Evolutionary conservation across 2,113 vertebrate species (phyloP), one percentile per base, ranked within the genome.

Genomic region (Malurus cyaneus): DNA sequence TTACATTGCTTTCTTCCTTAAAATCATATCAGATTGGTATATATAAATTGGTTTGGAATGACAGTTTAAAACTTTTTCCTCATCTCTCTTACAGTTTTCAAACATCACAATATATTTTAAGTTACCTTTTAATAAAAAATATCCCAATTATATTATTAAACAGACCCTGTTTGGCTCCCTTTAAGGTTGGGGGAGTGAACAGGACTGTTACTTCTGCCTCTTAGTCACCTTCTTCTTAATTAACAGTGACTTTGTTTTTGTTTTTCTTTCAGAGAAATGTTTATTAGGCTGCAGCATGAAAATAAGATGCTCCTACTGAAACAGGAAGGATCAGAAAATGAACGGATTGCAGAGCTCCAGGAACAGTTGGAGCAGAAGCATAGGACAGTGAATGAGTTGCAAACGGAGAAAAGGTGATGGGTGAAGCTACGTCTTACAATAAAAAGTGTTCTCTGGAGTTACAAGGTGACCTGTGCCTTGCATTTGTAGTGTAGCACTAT

Each of bases 241-340:
- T 50, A 88, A 59, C 24, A 52, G 4, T 50, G 39, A 34, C 23
- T 53, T 67, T 84, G 74, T 49, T 61, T 81, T 34, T 80, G 34
- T 46, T 96, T 88, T 54, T 60, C 49, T 20, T 81, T 59, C 81
- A 99, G 99, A 91, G 99, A 99, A 80, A 99, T 98, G 98, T 99
- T 99, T 96, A 99, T 99, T 94, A 97, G 97, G 46, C 97, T 99
- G 92, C 99, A 99, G 91, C 99, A 99, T 91, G 99, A 99, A 96
- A 99, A 99, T 91, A 99, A 99, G 97, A 99, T 99, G 99, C 98
- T 99, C 49, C 98, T 98, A 8, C 97, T 99, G 81, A 98, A 99
- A 88, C 99, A 99, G 97, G 99, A 99, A 70, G 99, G 98, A 12
- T 98, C 93, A 10, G 99, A 99, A 97, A 99, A 98, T 5, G 98